A percentile compares a stretch with the other conserved stretches of the same genome.
Evolutionary conservation across 2,113 vertebrate species (phyloP).

Genomic region (Myiagra hebetior): DNA sequence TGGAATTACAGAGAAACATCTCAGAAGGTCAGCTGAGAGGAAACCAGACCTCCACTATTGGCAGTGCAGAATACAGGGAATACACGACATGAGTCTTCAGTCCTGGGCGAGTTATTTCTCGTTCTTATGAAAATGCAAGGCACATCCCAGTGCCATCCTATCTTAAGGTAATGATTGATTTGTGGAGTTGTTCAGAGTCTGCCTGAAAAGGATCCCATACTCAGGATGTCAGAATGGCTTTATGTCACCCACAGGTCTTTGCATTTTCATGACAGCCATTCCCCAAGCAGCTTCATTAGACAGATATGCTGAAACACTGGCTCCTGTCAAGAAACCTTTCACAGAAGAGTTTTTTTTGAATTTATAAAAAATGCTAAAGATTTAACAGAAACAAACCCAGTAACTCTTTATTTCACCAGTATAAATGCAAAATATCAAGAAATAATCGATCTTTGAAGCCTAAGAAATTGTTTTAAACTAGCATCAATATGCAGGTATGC

Average conservation of each 20-base stretch:
- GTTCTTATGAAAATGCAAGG: background rate
- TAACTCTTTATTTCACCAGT: background rate
- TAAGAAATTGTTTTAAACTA: background rate
- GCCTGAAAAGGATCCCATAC: background rate
- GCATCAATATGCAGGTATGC: background rate
- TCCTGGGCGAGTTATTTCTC: background rate
- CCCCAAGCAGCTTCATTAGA: background rate
- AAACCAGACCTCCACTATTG: background rate
- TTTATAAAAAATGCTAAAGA: background rate
- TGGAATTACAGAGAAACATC: background rate
- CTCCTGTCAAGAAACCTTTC: background rate
- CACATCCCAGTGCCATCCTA: background rate
- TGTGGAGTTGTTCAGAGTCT: background rate
- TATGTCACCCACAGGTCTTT: background rate
- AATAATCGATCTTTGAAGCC: background rate
- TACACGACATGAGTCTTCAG: background rate
- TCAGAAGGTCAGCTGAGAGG: background rate
- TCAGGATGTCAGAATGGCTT: background rate
- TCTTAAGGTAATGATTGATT: background rate
- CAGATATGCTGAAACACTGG: background rate
- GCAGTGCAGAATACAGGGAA: background rate
- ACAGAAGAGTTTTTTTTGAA: background rate
- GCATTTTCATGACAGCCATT: background rate
- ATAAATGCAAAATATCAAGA: background rate
- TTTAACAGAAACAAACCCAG: background rate